Conservation (phyloP, 2,888 invertebrate species). For the Pristionchus maxplancki region DNA sequence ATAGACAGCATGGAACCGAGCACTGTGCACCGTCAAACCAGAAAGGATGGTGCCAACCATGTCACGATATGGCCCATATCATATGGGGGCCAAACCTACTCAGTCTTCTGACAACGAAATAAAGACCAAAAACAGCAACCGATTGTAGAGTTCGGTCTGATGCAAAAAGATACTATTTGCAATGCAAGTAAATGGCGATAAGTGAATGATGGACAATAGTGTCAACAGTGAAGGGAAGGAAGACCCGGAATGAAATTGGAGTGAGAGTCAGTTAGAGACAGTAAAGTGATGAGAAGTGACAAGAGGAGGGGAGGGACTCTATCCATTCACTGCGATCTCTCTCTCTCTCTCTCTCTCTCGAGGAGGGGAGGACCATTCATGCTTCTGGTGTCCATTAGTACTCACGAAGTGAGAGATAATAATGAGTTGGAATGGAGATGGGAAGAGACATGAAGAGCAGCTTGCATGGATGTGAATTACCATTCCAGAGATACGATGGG, state of each 20-base stretch:
- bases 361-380: not conserved
- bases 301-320: not conserved
- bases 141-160: not conserved
- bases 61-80: too few species aligned
- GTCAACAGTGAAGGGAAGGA: not conserved
- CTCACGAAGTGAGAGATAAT: not conserved
- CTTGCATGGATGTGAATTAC: not conserved
- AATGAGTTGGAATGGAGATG: slow-evolving; percentile 20
- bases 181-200: too few species aligned
- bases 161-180: not conserved
- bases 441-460: not conserved
- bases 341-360: not conserved
- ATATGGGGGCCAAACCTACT: too few species aligned
- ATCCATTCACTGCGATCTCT: not conserved
- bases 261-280: slow-evolving; percentile 19
- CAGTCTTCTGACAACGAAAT: too few species aligned
- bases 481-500: not conserved
- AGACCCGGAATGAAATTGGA: not conserved
- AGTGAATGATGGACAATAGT: not conserved
- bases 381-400: not conserved
- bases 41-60: too few species aligned
- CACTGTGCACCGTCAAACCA: not conserved
- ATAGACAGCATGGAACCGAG: not conserved
- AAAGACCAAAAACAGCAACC: not conserved
- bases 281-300: slow-evolving; percentile 41